Evolutionary conservation across 2,797 vertebrate genomes (phyloP), one percentile per base, ranked within the genome.

Genomic region (Chelon labrosus): DNA sequence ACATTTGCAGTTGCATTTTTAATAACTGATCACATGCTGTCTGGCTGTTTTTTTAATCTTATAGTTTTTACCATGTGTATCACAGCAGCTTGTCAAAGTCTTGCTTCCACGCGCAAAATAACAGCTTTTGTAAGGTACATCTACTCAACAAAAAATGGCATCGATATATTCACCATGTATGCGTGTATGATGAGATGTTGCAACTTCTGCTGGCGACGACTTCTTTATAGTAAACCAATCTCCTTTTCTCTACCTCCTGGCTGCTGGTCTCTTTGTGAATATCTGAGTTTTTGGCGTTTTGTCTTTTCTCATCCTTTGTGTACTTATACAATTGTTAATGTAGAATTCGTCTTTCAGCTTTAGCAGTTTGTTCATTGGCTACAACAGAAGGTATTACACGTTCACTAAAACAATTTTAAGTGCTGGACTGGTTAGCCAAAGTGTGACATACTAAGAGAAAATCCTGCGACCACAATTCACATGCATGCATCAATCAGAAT

Each of bases 141-240:
- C 76, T 91, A 89, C 77, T 89, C 75, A 84, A 86, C 72, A 85
- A 68, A 89, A 88, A 91, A 91, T 82, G 77, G 88, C 90, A 88
- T 85, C 80, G 89, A 89, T 93, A 93, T 94, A 93, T 89, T 92
- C 90, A 93, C 87, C 83, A 88, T 95, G 93, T 95, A 93, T 94
- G 93, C 87, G 90, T 94, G 92, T 94, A 93, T 93, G 93, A 93
- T 88, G 88, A 93, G 80, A 93, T 94, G 92, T 94, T 93, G 91
- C 92, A 93, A 92, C 89, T 88, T 94, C 92, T 94, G 93, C 93
- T 95, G 92, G 91, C 89, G 88, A 89, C 85, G 90, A 89, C 90
- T 94, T 94, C 92, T 95, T 94, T 94, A 91, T 93, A 95, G 93
- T 95, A 95, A 95, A 95, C 93, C 92, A 92, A 89, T 94, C 89